A percentile compares a stretch with the other conserved stretches of the same genome.
These are phyloP conservation scores for Naja naja DNA, from an alignment of 2,113 vertebrate species.

Conservation along the genomic window DNA sequence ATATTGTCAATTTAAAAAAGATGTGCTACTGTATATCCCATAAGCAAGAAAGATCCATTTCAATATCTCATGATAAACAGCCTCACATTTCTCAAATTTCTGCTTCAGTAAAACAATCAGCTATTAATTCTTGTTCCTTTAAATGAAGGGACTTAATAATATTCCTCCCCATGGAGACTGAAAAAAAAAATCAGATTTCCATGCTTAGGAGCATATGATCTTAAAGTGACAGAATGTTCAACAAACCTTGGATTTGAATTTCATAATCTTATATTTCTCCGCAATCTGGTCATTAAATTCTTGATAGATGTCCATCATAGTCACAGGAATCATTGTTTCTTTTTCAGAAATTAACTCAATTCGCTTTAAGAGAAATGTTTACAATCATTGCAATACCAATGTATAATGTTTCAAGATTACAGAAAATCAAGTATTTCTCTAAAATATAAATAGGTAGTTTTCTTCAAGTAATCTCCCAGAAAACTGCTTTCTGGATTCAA, in stretches of 20 bases:
- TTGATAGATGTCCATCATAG: constrained; percentile 91
- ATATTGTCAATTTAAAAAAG: neutral
- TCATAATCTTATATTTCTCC: constrained; percentile 94
- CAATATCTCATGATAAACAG: neutral
- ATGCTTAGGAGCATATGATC: constrained; percentile 5
- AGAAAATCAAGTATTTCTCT: neutral
- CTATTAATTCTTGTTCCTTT: neutral
- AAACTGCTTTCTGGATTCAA: constrained; percentile 65
- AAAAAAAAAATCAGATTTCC: neutral
- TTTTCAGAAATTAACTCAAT: constrained; percentile 76
- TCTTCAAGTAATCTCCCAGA: constrained; percentile 73
- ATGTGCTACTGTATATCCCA: neutral
- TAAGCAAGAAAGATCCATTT: neutral
- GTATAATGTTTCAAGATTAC: neutral
- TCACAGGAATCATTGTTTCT: constrained; percentile 75
- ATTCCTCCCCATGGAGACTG: neutral
- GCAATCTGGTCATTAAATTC: constrained; percentile 88
- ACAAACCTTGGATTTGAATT: constrained; percentile 95
- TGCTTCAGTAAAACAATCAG: neutral
- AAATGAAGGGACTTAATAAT: neutral
- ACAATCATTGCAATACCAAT: neutral
- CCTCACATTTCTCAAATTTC: neutral
- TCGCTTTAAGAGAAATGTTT: constrained; percentile 73
- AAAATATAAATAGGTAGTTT: neutral
- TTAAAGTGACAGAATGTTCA: neutral